phyloP scores from a whole-genome alignment of 1,140 invertebrate species.

The Cotesia chilonis region DNA sequence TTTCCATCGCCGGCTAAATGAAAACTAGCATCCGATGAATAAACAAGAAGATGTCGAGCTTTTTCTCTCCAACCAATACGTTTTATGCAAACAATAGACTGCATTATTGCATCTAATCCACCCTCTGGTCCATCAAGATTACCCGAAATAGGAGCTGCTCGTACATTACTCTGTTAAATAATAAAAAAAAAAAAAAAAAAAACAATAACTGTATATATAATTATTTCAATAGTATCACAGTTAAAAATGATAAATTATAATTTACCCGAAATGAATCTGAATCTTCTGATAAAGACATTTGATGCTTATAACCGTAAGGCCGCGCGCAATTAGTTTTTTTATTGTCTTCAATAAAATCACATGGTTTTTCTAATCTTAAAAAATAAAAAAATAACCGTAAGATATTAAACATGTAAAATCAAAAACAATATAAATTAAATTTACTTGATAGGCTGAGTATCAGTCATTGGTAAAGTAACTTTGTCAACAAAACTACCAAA shows the following conservation, averaged over 20 bases:
- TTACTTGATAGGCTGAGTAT: conserved; percentile 68
- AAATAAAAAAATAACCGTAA: conserved; percentile 24
- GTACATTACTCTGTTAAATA: conserved; percentile 57
- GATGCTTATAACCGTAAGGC: conserved; percentile 77
- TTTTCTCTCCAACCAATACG: conserved; percentile 72
- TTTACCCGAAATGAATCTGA: conserved; percentile 67
- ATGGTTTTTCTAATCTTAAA: conserved; percentile 69
- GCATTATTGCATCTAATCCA: conserved; percentile 82
- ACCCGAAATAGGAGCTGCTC: conserved; percentile 68
- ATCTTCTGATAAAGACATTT: conserved; percentile 72
- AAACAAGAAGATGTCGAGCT: conserved; percentile 71
- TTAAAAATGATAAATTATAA: conserved; percentile 35
- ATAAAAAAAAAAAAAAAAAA: conserved; percentile 18
- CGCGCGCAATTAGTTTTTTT: conserved; percentile 63
- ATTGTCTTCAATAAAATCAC: conserved; percentile 53
- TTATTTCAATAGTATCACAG: too few relatives aligned
- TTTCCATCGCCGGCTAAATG: conserved; percentile 76
- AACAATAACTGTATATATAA: not conserved
- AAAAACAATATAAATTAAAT: not conserved
- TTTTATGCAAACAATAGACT: conserved; percentile 72
- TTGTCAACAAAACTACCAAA: conserved; percentile 93
- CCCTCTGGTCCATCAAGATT: conserved; percentile 81
- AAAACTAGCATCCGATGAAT: conserved; percentile 70
- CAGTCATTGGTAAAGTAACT: conserved; percentile 81
- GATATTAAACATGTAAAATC: conserved; percentile 15